phyloP scores from a whole-genome alignment of 1,140 invertebrate genomes.

The Thrips palmi region DNA sequence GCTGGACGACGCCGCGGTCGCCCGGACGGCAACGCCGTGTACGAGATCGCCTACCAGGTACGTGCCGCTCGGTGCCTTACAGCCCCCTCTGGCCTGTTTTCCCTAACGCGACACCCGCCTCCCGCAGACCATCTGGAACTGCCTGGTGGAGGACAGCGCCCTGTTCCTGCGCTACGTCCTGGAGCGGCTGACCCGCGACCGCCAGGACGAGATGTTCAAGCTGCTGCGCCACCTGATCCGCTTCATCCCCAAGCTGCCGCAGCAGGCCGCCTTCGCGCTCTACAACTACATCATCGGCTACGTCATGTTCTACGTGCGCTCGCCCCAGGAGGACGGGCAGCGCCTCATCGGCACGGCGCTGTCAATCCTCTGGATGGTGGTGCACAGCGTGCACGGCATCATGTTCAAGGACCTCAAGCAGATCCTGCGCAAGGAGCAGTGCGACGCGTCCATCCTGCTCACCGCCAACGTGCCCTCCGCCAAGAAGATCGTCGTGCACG shows the following conservation, averaged over 20 bases:
- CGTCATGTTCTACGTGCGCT: slow-evolving; percentile 96
- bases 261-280: slow-evolving; percentile 94
- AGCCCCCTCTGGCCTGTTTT: not conserved
- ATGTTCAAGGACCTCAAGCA: slow-evolving; percentile 99
- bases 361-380: slow-evolving; percentile 93
- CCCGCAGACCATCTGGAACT: slow-evolving; percentile 83
- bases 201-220: slow-evolving; percentile 92
- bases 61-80: too few relatives aligned
- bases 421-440: slow-evolving; percentile 95
- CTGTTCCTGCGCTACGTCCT: slow-evolving; percentile 90
- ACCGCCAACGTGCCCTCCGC: slow-evolving; percentile 98
- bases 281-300: slow-evolving; percentile 99
- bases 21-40: slow-evolving; percentile 81
- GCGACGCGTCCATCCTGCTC: slow-evolving; percentile 89
- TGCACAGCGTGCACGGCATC: slow-evolving; percentile 92
- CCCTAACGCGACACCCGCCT: slow-evolving; percentile 7
- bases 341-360: slow-evolving; percentile 84
- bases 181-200: slow-evolving; percentile 86
- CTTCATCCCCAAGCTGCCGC: slow-evolving; percentile 81
- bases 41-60: slow-evolving; percentile 77
- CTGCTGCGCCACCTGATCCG: slow-evolving; percentile 78
- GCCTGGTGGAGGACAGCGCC: slow-evolving; percentile 93
- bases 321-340: slow-evolving; percentile 84
- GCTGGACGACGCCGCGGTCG: slow-evolving; percentile 90
- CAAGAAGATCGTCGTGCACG: slow-evolving; percentile 98